Evolutionary conservation across 2,113 vertebrate genomes (phyloP).

Genomic region (Lonchura striata): DNA sequence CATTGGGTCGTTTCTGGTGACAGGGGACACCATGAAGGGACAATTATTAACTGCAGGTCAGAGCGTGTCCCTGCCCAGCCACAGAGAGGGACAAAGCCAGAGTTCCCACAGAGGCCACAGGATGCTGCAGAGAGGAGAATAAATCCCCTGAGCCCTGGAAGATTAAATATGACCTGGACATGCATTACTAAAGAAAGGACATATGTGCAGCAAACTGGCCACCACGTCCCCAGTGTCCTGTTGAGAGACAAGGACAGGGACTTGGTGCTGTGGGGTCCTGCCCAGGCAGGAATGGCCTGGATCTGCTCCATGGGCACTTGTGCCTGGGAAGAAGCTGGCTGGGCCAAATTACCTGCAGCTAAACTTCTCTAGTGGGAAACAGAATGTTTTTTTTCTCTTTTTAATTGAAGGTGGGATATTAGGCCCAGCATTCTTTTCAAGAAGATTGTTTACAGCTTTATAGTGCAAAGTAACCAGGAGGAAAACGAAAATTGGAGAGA

Average conservation of each 20-base stretch:
- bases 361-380: background rate
- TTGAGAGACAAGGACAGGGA: background rate
- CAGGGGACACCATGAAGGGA: background rate
- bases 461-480: background rate
- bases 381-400: background rate
- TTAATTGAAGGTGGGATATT: background rate
- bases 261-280: background rate
- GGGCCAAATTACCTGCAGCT: background rate
- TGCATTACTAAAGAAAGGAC: background rate
- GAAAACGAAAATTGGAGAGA: background rate
- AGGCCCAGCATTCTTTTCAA: background rate
- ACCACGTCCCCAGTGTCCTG: accelerated
- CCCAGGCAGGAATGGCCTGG: background rate
- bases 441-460: background rate
- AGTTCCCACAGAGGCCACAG: background rate
- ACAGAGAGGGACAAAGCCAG: background rate
- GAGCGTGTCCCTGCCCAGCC: background rate
- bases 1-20: background rate
- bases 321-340: background rate
- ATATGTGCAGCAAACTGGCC: background rate
- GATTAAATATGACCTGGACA: background rate
- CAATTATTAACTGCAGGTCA: too few species aligned
- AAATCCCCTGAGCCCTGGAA: background rate
- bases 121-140: background rate
- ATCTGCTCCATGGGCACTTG: background rate